Evolutionary conservation across 2,113 vertebrate genomes (phyloP).

Genomic region (Odontophorus gujanensis): DNA sequence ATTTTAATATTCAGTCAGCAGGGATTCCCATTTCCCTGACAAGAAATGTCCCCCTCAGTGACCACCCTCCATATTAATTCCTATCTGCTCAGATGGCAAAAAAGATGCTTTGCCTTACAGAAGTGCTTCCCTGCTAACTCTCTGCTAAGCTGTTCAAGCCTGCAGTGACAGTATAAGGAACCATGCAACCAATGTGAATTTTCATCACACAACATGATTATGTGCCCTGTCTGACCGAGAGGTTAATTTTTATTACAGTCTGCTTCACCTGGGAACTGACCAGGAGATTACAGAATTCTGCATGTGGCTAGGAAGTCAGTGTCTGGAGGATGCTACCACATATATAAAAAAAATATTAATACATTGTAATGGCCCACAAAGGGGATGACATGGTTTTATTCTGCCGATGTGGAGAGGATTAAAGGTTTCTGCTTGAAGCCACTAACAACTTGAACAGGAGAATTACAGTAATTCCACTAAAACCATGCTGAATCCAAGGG

Average conservation of each 20-base stretch:
- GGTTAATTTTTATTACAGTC: neutral
- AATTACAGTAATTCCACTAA: slow-evolving; percentile 60
- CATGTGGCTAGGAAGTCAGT: neutral
- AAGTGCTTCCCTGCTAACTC: neutral
- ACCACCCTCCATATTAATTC: neutral
- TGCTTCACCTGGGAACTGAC: neutral
- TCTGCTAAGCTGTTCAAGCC: neutral
- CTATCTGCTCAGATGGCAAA: neutral
- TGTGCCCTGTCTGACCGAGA: neutral
- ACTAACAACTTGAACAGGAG: slow-evolving; percentile 48
- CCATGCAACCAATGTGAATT: rapidly evolving
- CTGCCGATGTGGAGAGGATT: slow-evolving; percentile 57
- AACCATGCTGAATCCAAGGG: slow-evolving; percentile 27
- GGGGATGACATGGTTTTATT: slow-evolving; percentile 49
- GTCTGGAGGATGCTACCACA: neutral
- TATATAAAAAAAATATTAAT: neutral
- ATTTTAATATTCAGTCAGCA: neutral
- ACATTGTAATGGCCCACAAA: neutral
- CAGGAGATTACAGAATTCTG: neutral
- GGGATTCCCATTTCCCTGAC: neutral
- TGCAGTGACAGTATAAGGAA: neutral
- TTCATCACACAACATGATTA: neutral
- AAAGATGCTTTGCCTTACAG: neutral
- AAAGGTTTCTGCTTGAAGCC: slow-evolving; percentile 42
- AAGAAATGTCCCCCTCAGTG: neutral